Base-by-base conservation (phyloP, 2,888 invertebrate species). In the Sinodicranocentrus sp. region DNA sequence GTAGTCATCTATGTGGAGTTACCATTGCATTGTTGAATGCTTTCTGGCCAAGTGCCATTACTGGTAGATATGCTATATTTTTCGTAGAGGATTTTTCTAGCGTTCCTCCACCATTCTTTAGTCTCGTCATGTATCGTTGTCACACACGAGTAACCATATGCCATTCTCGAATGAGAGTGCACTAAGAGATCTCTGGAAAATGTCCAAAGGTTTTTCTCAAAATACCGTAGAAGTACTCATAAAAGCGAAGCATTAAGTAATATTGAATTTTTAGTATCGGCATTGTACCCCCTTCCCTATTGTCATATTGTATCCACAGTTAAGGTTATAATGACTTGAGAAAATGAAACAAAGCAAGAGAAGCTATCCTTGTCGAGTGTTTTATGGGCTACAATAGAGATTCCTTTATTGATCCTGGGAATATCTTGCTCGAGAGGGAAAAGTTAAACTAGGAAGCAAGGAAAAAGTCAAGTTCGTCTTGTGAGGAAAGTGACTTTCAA, bases 31-130 rank as follows among this genome's bases (percentile, higher is more conserved):
- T 48, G 13, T 48, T 48, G 48, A n/a, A n/a, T 48, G n/a, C 48
- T 15, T 63, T 13, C 68, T 77, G 77, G 68, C 67, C 44, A 75
- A 75, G 48, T 63, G 75, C 75, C 75, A 75, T 52, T 28, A n/a
- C n/a, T n/a, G n/a, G n/a, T n/a, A n/a, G n/a, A n/a, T n/a, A n/a
- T n/a, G n/a, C n/a, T n/a, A n/a, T n/a, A n/a, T n/a, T n/a, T n/a
- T n/a, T n/a, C n/a, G n/a, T n/a, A n/a, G n/a, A n/a, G n/a, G n/a
- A n/a, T n/a, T n/a, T n/a, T n/a, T n/a, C 6, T 5, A 57, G 23
- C 19, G 23, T 6, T 21, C 8, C 23, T 63, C n/a, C 23, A n/a
- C 10, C 63, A 17, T 33, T 63, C 63, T n/a, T 57, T 19, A 19
- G 21, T 15, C 21, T 57, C 23, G 6, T 57, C 57, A 3, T 57